Evolutionary conservation across 2,113 vertebrate species (phyloP).

Genomic region (Ameiurus melas): DNA sequence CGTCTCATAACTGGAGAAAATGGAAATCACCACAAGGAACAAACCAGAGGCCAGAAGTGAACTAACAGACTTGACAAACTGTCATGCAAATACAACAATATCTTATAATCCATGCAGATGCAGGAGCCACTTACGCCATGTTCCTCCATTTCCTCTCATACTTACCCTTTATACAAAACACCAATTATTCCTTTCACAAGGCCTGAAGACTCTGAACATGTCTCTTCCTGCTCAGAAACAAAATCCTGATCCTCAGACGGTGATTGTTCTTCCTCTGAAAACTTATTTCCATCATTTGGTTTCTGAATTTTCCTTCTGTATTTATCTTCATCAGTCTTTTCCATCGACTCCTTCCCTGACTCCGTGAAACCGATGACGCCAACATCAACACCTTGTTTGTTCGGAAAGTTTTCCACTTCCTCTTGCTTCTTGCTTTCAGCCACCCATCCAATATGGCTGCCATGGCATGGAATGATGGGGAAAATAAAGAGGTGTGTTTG

Average conservation of each 20-base stretch:
- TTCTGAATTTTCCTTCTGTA: background rate
- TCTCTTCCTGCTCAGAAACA: conserved; percentile 16
- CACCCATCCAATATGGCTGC: background rate
- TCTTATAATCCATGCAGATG: conserved; percentile 29
- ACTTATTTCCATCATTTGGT: background rate
- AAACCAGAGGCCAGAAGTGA: background rate
- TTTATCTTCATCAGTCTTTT: background rate
- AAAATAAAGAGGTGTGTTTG: conserved; percentile 28
- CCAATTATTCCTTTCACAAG: conserved; percentile 52
- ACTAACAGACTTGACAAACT: background rate
- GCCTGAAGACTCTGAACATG: conserved; percentile 42
- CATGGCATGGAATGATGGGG: background rate
- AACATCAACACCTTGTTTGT: background rate
- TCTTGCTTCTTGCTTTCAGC: background rate
- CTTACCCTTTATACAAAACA: conserved; percentile 61
- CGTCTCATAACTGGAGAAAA: conserved; percentile 58
- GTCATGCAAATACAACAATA: conserved; percentile 11
- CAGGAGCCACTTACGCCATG: background rate
- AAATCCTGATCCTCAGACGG: conserved; percentile 23
- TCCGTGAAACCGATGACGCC: background rate
- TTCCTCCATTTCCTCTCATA: conserved; percentile 26
- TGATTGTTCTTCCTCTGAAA: conserved; percentile 7
- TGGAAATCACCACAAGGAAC: conserved; percentile 3
- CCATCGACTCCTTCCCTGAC: background rate
- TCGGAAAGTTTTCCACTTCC: background rate